Percentiles rank a stretch among this genome's conserved stretches.
phyloP scores from a whole-genome alignment of 2,797 vertebrate genomes.

The Cirrhinus molitorella region DNA sequence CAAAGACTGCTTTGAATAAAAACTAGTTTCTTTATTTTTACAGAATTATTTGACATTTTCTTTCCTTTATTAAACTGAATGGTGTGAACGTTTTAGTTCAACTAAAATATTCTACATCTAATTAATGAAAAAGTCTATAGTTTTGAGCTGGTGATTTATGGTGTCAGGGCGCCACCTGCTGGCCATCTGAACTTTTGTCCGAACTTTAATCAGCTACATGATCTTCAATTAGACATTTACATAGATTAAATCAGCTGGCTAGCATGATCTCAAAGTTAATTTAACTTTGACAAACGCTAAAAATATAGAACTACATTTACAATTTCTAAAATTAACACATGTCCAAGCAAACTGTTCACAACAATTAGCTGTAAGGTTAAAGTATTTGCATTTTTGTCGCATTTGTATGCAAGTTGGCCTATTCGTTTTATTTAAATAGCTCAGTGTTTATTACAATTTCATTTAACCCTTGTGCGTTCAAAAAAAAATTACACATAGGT shows the following conservation, averaged over 20 bases:
- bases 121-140: no score
- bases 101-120: neutral
- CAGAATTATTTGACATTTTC: neutral
- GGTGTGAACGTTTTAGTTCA: no score
- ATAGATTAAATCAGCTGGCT: neutral
- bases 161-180: constrained; percentile 18
- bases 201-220: neutral
- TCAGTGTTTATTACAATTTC: no score
- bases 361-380: no score
- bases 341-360: neutral
- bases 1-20: neutral
- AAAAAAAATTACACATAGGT: no score
- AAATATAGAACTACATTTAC: neutral
- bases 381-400: no score
- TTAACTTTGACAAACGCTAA: neutral
- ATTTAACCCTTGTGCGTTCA: no score
- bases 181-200: no score
- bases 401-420: no score
- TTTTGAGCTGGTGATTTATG: neutral
- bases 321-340: neutral
- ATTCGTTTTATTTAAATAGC: no score
- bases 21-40: neutral
- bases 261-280: neutral
- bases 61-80: neutral
- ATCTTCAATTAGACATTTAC: neutral